Evolutionary conservation across 2,888 invertebrate species (phyloP), one percentile per base, ranked within the genome.

Genomic region (Arrhopalites spinosus): DNA sequence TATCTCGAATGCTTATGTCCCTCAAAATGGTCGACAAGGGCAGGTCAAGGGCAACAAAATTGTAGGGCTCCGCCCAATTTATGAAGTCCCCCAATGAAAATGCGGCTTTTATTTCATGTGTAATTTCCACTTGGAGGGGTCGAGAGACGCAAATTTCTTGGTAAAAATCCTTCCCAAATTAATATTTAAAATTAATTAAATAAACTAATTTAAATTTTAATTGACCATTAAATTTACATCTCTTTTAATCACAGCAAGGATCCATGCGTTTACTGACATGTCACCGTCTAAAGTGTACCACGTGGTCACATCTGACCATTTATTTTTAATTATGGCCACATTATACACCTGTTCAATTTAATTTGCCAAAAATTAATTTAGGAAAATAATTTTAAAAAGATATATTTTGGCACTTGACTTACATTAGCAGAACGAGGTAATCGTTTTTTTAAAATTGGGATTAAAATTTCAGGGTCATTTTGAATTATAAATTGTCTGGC

Each of bases 241-340:
- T 20, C 59, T 20, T 1, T 2, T 1, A 11, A 25, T 25, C 11
- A 20, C 25, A 8, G 23, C 20, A 13, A 59, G 11, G 25, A 59
- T 59, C 59, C 59, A 59, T 2, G 59, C 17, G 1, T 20, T 5
- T 17, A 23, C 7, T 11, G 68, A 68, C 11, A 68, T n/a, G 1
- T 43, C n/a, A 53, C 70, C 70, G n/a, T 50, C 70, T 27, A 70
- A 27, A 25, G 2, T 25, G 30, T n/a, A 70, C 70, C 70, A 70
- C 7, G 23, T 50, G 17, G 43, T 11, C 3, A 43, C 67, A 8
- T 1, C 17, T 1, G 50, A 7, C 50, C 53, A 70, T 11, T 36
- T 11, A 36, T 36, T 36, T 36, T 3, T 11, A 3, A 36, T 11
- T 11, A 7, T 36, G 3, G 36, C 36, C 3, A 3, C 3, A 36